A percentile compares a stretch with the other conserved stretches of the same genome.
Evolutionary conservation across 1,140 invertebrate species (phyloP).

Genomic region (Papilio helenus): DNA sequence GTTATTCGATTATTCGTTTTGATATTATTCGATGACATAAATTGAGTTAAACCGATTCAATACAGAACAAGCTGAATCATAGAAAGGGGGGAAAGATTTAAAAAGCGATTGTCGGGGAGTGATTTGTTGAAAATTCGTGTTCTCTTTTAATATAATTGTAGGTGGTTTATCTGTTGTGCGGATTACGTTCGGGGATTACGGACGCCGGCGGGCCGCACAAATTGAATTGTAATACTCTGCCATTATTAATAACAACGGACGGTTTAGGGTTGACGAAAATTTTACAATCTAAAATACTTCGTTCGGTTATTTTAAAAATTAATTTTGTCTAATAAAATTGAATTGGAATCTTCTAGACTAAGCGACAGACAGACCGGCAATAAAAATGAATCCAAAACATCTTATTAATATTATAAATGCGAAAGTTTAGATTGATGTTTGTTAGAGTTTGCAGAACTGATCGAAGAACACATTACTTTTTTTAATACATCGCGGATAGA

Average conservation of each 20-base stretch:
- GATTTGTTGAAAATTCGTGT: slow-evolving; percentile 61
- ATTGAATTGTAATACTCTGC: slow-evolving; percentile 79
- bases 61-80: slow-evolving; percentile 36
- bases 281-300: slow-evolving; percentile 3
- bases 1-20: background rate
- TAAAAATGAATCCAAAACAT: too few species aligned
- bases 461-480: too few species aligned
- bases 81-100: background rate
- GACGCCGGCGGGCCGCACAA: slow-evolving; percentile 64
- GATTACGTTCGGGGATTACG: slow-evolving; percentile 71
- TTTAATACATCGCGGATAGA: too few species aligned
- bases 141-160: slow-evolving; percentile 78
- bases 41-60: slow-evolving; percentile 28
- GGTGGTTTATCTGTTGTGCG: slow-evolving; percentile 71
- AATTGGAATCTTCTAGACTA: too few species aligned
- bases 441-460: too few species aligned
- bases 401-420: too few species aligned
- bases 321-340: too few species aligned
- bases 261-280: slow-evolving; percentile 57
- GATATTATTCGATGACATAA: slow-evolving; percentile 3
- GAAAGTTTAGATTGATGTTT: too few species aligned
- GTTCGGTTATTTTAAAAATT: too few species aligned
- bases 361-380: too few species aligned
- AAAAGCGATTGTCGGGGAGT: slow-evolving; percentile 26
- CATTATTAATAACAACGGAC: slow-evolving; percentile 74